Evolutionary conservation across 2,888 invertebrate genomes (phyloP).

Genomic region (Tetranychus truncatus): DNA sequence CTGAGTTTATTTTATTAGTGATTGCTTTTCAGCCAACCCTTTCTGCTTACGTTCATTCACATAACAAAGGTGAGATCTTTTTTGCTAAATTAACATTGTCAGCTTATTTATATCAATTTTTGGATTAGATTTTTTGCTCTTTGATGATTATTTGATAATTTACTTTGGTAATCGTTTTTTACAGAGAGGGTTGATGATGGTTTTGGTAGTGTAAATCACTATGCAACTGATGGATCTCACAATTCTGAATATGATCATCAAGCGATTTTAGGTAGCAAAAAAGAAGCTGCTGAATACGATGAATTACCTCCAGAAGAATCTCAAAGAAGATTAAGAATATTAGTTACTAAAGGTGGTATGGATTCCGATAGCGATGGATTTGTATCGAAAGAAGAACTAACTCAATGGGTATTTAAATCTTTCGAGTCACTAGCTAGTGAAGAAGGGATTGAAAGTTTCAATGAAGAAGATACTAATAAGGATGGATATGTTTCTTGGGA

Average conservation of each 20-base stretch:
- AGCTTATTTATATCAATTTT: not conserved
- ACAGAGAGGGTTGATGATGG: conserved; percentile 62
- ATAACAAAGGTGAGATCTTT: not conserved
- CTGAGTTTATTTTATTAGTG: not conserved
- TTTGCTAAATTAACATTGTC: not conserved
- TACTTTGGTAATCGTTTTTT: not conserved
- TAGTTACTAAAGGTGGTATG: conserved; percentile 54
- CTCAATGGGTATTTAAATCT: conserved; percentile 76
- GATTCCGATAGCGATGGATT: conserved; percentile 60
- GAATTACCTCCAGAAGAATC: conserved; percentile 67
- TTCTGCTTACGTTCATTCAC: not conserved
- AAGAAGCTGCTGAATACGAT: conserved; percentile 79
- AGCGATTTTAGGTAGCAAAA: conserved; percentile 78
- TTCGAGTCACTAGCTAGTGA: conserved; percentile 66
- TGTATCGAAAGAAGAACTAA: conserved; percentile 62
- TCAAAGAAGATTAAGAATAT: conserved; percentile 49
- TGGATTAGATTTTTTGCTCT: not conserved
- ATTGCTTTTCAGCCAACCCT: not conserved
- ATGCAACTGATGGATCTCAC: conserved; percentile 54
- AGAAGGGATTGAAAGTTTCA: conserved; percentile 64
- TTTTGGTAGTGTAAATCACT: conserved; percentile 51
- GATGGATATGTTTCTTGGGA: conserved; percentile 68
- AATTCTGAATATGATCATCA: conserved; percentile 83
- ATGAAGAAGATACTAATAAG: conserved; percentile 62
- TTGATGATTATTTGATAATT: too few relatives aligned